Conservation (phyloP, 2,113 vertebrate species). For the Brachypteracias leptosomus region DNA sequence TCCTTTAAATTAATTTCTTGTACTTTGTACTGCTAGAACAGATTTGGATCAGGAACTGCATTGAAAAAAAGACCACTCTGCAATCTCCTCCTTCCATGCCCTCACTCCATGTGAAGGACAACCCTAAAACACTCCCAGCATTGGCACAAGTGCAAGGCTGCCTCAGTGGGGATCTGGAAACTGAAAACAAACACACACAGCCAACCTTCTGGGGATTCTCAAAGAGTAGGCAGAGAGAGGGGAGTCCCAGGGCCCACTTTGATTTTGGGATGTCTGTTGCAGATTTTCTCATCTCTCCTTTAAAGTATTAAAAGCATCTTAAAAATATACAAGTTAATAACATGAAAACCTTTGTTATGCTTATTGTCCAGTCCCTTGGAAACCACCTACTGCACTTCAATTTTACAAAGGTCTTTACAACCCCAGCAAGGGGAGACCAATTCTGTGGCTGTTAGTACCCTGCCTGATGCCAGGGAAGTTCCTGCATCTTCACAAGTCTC, state of each 20-base stretch:
- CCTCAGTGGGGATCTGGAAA: background rate
- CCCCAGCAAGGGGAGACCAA: background rate
- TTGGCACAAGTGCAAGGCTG: background rate
- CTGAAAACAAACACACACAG: background rate
- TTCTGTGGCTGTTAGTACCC: background rate
- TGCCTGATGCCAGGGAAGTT: background rate
- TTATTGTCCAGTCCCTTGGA: background rate
- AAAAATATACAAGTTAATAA: background rate
- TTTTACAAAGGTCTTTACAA: background rate
- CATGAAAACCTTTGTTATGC: background rate
- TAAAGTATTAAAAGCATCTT: background rate
- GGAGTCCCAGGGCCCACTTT: rapidly evolving
- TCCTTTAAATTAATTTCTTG: background rate
- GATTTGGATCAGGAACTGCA: background rate
- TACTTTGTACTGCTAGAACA: background rate
- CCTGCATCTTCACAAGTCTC: background rate
- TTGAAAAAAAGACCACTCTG: background rate
- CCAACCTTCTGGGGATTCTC: background rate
- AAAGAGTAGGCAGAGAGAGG: background rate
- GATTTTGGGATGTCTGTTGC: background rate
- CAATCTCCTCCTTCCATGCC: background rate
- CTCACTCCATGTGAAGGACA: background rate
- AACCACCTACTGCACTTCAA: background rate
- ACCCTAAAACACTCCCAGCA: background rate
- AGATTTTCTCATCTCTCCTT: background rate